phyloP scores from a whole-genome alignment of 35 echinoderm and acorn worm genomes.

The Diadema setosum region DNA sequence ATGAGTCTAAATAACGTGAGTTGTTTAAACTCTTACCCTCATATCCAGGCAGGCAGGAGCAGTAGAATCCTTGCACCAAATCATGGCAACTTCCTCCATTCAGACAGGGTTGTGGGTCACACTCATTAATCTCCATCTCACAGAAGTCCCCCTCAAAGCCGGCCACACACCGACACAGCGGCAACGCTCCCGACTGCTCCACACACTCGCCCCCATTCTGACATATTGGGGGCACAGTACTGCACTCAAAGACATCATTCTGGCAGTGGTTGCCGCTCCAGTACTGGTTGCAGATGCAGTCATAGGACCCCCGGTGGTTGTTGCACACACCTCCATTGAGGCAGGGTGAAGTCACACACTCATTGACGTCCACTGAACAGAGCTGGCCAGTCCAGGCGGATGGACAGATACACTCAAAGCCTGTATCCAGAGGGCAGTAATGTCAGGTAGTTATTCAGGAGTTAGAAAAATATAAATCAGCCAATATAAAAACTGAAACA shows the following conservation, averaged over 20 bases:
- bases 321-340: slow-evolving; percentile 73
- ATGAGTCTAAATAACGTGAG: too few relatives aligned
- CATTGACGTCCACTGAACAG: slow-evolving; percentile 79
- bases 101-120: slow-evolving; percentile 58
- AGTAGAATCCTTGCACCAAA: slow-evolving; percentile 64
- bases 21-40: too few relatives aligned
- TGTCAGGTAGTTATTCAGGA: too few relatives aligned
- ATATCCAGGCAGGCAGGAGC: slow-evolving; percentile 64
- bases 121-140: slow-evolving; percentile 71
- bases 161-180: slow-evolving; percentile 39
- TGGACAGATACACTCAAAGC: slow-evolving; percentile 64
- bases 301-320: slow-evolving; percentile 54
- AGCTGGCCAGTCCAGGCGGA: slow-evolving; percentile 57
- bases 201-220: slow-evolving; percentile 77
- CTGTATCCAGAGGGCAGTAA: too few relatives aligned
- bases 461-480: too few relatives aligned
- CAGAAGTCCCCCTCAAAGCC: slow-evolving; percentile 76
- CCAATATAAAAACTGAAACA: too few relatives aligned
- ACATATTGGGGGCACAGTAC: slow-evolving; percentile 67
- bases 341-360: slow-evolving; percentile 65
- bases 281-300: slow-evolving; percentile 56
- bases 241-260: slow-evolving; percentile 71
- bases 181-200: slow-evolving; percentile 72
- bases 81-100: slow-evolving; percentile 88
- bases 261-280: slow-evolving; percentile 74